A percentile compares a stretch with the other conserved stretches of the same genome.
Conservation (phyloP, 2,888 invertebrate genomes). For the Atherix ibis region DNA sequence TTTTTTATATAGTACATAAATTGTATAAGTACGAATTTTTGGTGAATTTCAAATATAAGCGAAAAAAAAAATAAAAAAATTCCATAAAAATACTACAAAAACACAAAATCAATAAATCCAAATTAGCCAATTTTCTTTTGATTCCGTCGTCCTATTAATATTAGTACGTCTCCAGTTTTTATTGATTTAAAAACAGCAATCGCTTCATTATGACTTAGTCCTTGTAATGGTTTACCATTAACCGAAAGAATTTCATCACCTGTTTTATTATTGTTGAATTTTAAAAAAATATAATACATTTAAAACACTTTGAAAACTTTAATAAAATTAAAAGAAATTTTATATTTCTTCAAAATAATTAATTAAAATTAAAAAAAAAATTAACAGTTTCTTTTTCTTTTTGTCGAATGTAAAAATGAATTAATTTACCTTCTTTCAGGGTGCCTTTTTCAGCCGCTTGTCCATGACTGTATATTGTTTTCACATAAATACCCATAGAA, state of each 20-base stretch:
- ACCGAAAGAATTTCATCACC: constrained; percentile 71
- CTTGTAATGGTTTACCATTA: constrained; percentile 60
- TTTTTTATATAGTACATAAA: too few relatives aligned
- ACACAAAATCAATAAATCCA: too few relatives aligned
- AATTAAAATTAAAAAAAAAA: too few relatives aligned
- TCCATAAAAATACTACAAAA: too few relatives aligned
- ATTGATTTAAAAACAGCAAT: constrained; percentile 66
- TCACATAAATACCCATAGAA: constrained; percentile 76
- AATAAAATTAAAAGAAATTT: neutral
- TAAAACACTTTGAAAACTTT: constrained; percentile 17
- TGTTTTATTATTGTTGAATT: too few relatives aligned
- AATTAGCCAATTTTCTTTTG: too few relatives aligned
- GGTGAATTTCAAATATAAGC: too few relatives aligned
- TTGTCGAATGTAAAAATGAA: neutral
- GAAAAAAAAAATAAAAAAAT: too few relatives aligned
- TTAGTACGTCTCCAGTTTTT: constrained; percentile 42
- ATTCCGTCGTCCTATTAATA: neutral
- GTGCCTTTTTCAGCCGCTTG: constrained; percentile 68
- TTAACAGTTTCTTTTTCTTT: constrained; percentile 1
- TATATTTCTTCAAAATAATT: too few relatives aligned
- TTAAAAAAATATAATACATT: too few relatives aligned
- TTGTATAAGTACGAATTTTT: too few relatives aligned
- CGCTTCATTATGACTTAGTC: constrained; percentile 63
- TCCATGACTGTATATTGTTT: constrained; percentile 71
- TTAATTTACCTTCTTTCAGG: constrained; percentile 53